Evolutionary conservation across 2,797 vertebrate genomes (phyloP), one percentile per base, ranked within the genome.

Genomic region (Selene dorsalis): DNA sequence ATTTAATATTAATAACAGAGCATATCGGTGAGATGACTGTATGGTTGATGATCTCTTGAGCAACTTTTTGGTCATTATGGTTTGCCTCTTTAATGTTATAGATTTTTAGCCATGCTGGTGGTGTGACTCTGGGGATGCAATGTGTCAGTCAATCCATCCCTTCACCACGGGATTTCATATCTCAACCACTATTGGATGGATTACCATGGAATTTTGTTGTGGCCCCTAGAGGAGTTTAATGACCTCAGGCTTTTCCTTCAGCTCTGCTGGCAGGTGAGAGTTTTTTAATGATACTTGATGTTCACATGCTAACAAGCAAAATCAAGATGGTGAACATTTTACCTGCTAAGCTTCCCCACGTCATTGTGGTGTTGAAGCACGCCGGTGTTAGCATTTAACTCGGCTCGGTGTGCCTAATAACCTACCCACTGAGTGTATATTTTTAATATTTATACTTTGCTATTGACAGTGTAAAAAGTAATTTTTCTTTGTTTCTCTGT

Each of bases 401-500:
- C 14, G 18, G 6, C 26, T 53, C 26, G 12, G 24, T 28, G 52
- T 28, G 3, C 13, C 24, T 32, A 57, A 30, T 30, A 30, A 57
- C 16, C 28, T 32, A 28, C 16, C 9, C 4, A 10, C 55, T 30
- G 26, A 17, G 6, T 26, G 11, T 26, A 28, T 55, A 55, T 55
- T 32, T 24, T 53, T 13, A 20, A 60, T 60, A 52, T 65, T 48
- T 58, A 9, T 41, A 50, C n/a, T 26, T 35, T 41, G 7, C 24
- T 43, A 7, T 39, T 41, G 22, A 5, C 4, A 10, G n/a, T 35
- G 6, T 45, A 22, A 64, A 82, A 0, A 13, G 14, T 50, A 53
- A 53, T 75, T 77, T 70, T 45, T 61, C 52, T 52, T 67, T 56
- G 6, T 66, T 62, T 66, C 30, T 80, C 26, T 30, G 22, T 57